Percentiles rank a stretch among this genome's conserved stretches.
These are phyloP conservation scores for Boulengeromyrus knoepffleri DNA, from an alignment of 2,113 vertebrate genomes.

Conservation along the genomic window DNA sequence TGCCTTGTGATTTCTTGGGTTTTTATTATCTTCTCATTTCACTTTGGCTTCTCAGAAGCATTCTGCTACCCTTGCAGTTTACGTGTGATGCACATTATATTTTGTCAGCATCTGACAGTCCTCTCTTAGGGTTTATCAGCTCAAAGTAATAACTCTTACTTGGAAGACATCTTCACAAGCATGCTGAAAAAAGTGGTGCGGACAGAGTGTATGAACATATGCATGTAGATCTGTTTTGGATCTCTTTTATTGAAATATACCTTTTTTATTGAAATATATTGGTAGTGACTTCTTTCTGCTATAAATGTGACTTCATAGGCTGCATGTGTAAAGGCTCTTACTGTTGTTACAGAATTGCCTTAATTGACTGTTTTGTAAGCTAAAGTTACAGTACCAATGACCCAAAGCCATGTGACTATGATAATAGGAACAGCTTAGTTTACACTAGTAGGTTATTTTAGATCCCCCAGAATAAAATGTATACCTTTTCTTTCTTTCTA, in stretches of 20 bases:
- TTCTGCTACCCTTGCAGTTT: constrained; percentile 44
- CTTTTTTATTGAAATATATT: neutral
- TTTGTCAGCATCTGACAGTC: constrained; percentile 35
- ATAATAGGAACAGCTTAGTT: neutral
- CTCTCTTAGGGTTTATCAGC: constrained; percentile 34
- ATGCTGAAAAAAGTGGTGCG: neutral
- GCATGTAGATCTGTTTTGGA: constrained; percentile 13
- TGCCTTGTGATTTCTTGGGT: neutral
- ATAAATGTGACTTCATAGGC: neutral
- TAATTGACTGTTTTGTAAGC: neutral
- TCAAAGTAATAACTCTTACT: constrained; percentile 33
- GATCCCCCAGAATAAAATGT: neutral
- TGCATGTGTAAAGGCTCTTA: neutral
- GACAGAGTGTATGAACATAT: neutral
- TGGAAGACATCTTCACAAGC: constrained; percentile 4
- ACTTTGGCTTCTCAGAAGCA: constrained; percentile 46
- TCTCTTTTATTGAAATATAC: neutral
- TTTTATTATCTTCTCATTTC: constrained; percentile 40
- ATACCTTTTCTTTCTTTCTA: neutral
- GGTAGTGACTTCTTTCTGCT: neutral
- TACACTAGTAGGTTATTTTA: neutral
- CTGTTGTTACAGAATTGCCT: neutral
- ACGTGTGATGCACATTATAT: constrained; percentile 28
- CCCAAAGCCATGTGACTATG: neutral
- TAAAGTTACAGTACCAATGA: neutral